Base-by-base conservation (phyloP, 2,797 vertebrate genomes). In the Siniperca scherzeri region DNA sequence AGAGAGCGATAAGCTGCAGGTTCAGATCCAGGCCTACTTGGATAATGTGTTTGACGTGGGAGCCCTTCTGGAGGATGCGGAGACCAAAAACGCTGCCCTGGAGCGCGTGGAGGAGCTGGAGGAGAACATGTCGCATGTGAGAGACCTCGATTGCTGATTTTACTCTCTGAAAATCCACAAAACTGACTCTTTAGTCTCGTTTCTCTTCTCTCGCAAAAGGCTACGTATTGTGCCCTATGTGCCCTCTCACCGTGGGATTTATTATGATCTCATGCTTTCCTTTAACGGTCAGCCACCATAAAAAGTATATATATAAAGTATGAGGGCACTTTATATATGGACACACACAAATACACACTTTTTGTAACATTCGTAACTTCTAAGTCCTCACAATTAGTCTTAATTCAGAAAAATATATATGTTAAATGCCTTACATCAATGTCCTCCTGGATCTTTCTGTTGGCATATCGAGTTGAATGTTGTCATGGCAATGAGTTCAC, bases 11-110 rank as follows among this genome's bases (percentile, higher is more conserved):
- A 98, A 98, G 88, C 96, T 99, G 64, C 98, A 99, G 92, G 98
- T 99, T 44, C 98, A 99, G 92, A 99, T 99, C 87, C 98, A 99
- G 89, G 98, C 98, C 1, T 99, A 99, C 91, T 90, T 99, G 93
- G 98, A 99, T 89, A 99, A 99, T 0, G 98, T 99, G 77, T 99
- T 99, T 77, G 98, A 99, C 0, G 98, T 99, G 61, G 98, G 98
- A 36, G 97, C 98, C 1, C 95, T 99, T n/a, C 95, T 99, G 93
- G 98, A 99, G 92, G 98, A 99, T 1, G 98, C 98, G 0, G 98
- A 99, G 90, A 99, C 98, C 91, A 99, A 99, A 96, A 99, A 98
- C 0, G 98, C 98, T 0, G 98, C 98, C 12, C 92, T 99, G 95
- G 99, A 99, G 83, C 96, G 98, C 10, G 98, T 99, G 61, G 99